These are phyloP conservation scores for Brachyptera risi DNA, from an alignment of 2,888 invertebrate species.

Conservation along the genomic window DNA sequence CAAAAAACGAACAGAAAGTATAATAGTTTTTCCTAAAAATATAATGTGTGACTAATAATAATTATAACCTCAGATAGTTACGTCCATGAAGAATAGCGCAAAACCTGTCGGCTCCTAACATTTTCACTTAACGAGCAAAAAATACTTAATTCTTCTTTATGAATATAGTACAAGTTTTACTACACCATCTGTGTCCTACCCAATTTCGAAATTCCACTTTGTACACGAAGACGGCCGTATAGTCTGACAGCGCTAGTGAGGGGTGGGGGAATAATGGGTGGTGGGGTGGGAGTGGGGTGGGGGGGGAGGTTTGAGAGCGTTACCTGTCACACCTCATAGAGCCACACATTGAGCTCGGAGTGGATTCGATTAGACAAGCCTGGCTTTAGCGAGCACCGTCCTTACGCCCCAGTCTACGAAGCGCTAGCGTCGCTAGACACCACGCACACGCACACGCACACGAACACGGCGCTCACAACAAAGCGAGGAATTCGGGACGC, in stretches of 20 bases:
- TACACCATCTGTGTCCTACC: conserved; percentile 12
- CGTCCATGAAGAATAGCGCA: no score
- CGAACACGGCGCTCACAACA: no score
- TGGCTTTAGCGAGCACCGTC: not conserved
- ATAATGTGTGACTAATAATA: no score
- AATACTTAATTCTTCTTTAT: conserved; percentile 18
- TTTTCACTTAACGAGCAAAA: conserved; percentile 11
- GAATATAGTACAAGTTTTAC: conserved; percentile 11
- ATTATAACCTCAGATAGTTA: no score
- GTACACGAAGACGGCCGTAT: not conserved
- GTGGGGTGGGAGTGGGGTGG: not conserved
- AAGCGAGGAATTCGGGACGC: not conserved
- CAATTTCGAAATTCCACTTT: conserved; percentile 4
- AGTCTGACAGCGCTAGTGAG: not conserved
- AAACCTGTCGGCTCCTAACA: no score
- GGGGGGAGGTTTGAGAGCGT: conserved; percentile 14
- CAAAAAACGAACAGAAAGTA: no score
- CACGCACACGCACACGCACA: not conserved
- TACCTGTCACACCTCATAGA: conserved; percentile 21
- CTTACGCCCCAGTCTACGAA: not conserved
- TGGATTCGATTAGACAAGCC: conserved; percentile 22
- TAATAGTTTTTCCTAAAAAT: no score
- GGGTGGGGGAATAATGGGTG: not conserved
- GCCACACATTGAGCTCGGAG: conserved; percentile 2
- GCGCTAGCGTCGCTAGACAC: not conserved